Base-by-base conservation (phyloP, 2,888 invertebrate genomes). In the Achlya flavicornis region DNA sequence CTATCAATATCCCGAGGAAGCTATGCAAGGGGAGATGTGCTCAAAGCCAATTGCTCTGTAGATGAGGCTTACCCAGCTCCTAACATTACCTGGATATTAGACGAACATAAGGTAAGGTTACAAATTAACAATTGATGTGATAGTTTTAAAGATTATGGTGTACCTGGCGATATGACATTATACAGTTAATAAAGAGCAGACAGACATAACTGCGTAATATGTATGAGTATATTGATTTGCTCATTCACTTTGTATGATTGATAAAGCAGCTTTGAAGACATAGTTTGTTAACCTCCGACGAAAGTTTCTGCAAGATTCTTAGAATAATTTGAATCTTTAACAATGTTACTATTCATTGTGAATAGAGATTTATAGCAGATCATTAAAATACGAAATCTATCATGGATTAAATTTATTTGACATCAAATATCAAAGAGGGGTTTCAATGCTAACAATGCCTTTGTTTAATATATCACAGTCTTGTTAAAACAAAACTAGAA, bases 61-160 rank as follows among this genome's bases (percentile, higher is more conserved):
- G 95, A 95, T 65, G 94, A 94, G 41, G 93, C 95, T 0, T 95
- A 94, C 65, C 95, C 95, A 0, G 94, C 95, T 0, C 93, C 95
- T 3, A 95, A 95, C 78, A 93, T 95, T 69, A 95, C 95, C 1
- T 95, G 95, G 94, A 94, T 94, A 66, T 86, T 95, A 63, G 95
- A 95, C 72, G 95, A 94, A 0, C 88, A 89, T 62, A 93, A 92
- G 87, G 94, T 26, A 26, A 26, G 26, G 26, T 26, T 26, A 26
- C 26, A 26, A 26, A 26, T 26, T 26, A 26, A n/a, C n/a, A n/a
- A n/a, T n/a, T 93, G 76, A 73, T 62, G 33, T 33, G 5, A 57
- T 7, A 35, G n/a, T 46, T 61, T 57, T 41, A n/a, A n/a, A n/a
- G n/a, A n/a, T n/a, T n/a, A n/a, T n/a, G n/a, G n/a, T n/a, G n/a